A percentile compares a stretch with the other conserved stretches of the same genome.
Conservation (phyloP, 1,140 invertebrate genomes). For the Listronotus bonariensis region DNA sequence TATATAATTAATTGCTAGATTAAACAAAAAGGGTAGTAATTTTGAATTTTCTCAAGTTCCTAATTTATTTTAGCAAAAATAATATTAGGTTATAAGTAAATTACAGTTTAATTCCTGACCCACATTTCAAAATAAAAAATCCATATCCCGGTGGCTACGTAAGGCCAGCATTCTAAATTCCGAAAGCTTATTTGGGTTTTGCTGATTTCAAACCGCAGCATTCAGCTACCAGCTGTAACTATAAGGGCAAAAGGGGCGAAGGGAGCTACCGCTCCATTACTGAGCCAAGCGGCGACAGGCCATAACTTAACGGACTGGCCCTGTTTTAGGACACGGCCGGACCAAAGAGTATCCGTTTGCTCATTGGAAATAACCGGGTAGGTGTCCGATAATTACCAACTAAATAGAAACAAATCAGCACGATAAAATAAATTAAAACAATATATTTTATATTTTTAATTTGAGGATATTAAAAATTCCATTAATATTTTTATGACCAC, state of each 20-base stretch:
- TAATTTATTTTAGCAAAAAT: neutral
- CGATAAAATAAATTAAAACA: no score
- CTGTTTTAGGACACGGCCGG: constrained; percentile 15
- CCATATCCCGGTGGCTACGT: neutral
- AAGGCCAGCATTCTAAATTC: neutral
- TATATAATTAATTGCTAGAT: no score
- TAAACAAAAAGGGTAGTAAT: constrained; percentile 35
- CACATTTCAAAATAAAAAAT: constrained; percentile 15
- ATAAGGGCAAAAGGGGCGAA: neutral
- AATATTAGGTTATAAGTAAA: neutral
- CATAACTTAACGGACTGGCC: constrained; percentile 13
- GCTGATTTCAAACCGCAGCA: constrained; percentile 1
- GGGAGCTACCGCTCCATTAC: constrained; percentile 14
- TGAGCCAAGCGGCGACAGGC: constrained; percentile 21
- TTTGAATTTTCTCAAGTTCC: neutral
- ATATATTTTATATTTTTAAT: no score
- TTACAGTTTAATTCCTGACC: constrained; percentile 2
- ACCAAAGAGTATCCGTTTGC: neutral
- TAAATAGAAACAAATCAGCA: no score
- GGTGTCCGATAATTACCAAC: no score
- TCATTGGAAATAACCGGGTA: neutral
- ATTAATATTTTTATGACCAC: no score
- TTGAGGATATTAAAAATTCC: no score
- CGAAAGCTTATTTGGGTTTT: constrained; percentile 16
- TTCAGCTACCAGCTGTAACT: constrained; percentile 10